Evolutionary conservation across 2,888 invertebrate genomes (phyloP), one percentile per base, ranked within the genome.

Genomic region (Bombylius discolor): DNA sequence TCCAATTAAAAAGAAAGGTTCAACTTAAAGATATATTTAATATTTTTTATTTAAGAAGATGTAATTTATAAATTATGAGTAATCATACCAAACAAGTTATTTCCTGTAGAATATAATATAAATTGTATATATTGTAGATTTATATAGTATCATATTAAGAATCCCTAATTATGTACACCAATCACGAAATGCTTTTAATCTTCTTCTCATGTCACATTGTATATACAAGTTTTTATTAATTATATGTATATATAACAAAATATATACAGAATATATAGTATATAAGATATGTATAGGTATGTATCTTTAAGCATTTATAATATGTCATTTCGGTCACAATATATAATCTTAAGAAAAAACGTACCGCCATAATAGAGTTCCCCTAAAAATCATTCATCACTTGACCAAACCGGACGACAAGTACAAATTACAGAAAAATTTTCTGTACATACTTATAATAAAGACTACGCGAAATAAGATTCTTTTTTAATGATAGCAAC

Each of bases 341-440:
- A 36, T 36, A 36, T 36, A 36, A 36, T 42, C 11, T 42, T 42
- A 11, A 42, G 12, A 11, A 42, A 42, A 55, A 55, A 49, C 49
- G 55, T 51, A 46, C 55, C 55, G 55, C 55, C 55, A 42, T 42
- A 55, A 55, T 55, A 50, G 55, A 36, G 46, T 47, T 51, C 55
- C 50, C 50, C 45, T 39, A 50, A 50, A 51, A 36, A 50, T 39
- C 55, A 55, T 55, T 47, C 55, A 55, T 55, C 55, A 55, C 55
- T 51, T 45, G 50, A 23, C 55, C 46, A 23, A 47, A 50, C 55
- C 36, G 55, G 45, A 55, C 55, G 55, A 55, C 55, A 55, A 55
- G 55, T 55, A 55, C 55, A 55, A 55, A 55, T 55, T 55, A 55
- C 55, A 23, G 11, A 50, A 34, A 55, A 54, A 51, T 55, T 34